These are phyloP conservation scores for Cordilura impudica DNA, from an alignment of 2,888 invertebrate species.

Conservation along the genomic window DNA sequence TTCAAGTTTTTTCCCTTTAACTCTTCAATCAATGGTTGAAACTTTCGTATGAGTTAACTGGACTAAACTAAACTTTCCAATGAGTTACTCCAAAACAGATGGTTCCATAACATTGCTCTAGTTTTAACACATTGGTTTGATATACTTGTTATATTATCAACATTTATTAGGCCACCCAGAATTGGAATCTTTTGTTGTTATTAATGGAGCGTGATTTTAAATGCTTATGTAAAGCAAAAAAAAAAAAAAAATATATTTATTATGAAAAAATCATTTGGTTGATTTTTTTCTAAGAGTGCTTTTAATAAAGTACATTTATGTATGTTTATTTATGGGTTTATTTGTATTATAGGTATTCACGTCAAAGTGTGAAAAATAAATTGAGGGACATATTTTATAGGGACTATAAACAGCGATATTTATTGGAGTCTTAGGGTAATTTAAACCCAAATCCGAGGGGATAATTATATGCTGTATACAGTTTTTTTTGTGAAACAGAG, in stretches of 20 bases:
- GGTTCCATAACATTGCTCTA: background rate
- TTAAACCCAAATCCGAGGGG: no score
- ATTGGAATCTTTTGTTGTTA: constrained; percentile 22
- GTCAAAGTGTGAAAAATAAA: background rate
- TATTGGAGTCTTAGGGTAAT: no score
- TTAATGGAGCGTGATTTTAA: constrained; percentile 39
- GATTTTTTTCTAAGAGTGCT: constrained; percentile 38
- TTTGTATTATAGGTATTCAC: constrained; percentile 1
- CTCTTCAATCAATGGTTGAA: no score
- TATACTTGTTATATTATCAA: background rate
- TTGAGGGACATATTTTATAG: no score
- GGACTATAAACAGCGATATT: no score
- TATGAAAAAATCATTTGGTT: constrained; percentile 9
- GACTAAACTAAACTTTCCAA: no score
- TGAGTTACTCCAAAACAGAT: background rate
- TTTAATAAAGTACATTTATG: constrained; percentile 31
- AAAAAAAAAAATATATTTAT: background rate
- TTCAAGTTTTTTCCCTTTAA: no score
- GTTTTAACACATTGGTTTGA: background rate
- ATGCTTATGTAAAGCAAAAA: constrained; percentile 23
- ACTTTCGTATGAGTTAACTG: no score
- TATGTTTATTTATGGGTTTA: constrained; percentile 26
- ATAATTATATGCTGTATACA: no score
- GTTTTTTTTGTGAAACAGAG: no score
- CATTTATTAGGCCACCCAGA: constrained; percentile 24